Conservation (phyloP, 1,140 invertebrate genomes). For the Sitodiplosis mosellana region DNA sequence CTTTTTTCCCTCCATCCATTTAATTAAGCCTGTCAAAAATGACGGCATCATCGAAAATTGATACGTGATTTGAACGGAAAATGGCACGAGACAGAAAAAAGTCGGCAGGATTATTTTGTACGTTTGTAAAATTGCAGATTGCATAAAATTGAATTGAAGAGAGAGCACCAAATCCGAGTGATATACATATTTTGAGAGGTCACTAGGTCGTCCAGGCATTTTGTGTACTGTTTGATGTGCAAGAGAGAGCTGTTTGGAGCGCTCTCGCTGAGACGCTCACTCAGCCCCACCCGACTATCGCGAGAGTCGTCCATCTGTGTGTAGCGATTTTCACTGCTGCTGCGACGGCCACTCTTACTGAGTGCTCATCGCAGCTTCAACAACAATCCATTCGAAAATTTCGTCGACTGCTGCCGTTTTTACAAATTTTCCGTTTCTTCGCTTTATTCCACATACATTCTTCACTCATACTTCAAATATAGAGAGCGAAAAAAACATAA, state of each 20-base stretch:
- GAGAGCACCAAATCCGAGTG: no score
- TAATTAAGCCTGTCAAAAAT: no score
- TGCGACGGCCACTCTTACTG: constrained; percentile 7
- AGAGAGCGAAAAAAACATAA: no score
- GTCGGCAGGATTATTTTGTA: no score
- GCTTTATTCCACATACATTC: neutral
- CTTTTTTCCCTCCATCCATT: constrained; percentile 1
- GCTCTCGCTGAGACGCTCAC: constrained; percentile 9
- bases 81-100: no score
- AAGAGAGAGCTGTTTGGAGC: neutral
- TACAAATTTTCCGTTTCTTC: constrained; percentile 6
- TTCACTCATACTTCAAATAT: neutral
- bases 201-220: constrained; percentile 5
- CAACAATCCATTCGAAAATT: constrained; percentile 4
- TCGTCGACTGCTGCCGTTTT: neutral
- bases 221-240: neutral
- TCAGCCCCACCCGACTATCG: no score
- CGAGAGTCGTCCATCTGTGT: constrained; percentile 12
- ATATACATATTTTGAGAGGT: constrained; percentile 1
- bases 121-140: no score
- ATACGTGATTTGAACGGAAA: no score
- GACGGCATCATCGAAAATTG: no score
- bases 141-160: no score
- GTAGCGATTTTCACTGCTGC: constrained; percentile 10
- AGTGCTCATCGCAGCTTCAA: no score